A percentile compares a stretch with the other conserved stretches of the same genome.
Conservation (phyloP, 2,888 invertebrate genomes). For the Heliconius erato region DNA sequence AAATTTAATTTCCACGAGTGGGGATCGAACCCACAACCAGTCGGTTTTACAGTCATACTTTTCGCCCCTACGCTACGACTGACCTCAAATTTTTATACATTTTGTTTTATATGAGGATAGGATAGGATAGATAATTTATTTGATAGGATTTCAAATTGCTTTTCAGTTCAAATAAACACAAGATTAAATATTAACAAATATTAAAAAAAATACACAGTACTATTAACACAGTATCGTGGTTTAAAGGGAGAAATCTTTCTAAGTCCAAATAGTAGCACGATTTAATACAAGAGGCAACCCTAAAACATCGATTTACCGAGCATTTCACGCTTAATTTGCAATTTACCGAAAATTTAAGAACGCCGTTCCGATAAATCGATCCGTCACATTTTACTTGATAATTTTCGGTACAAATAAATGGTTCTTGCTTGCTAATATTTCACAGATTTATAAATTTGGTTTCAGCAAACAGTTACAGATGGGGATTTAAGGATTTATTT, state of each 20-base stretch:
- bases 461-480: not conserved
- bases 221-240: not conserved
- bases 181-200: not conserved
- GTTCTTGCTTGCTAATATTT: not conserved
- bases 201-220: no score
- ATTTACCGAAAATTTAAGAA: constrained; percentile 32
- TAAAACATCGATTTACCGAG: constrained; percentile 7
- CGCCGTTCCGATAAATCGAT: constrained; percentile 29
- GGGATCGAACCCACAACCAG: no score
- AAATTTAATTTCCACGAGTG: no score
- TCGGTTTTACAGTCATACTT: no score
- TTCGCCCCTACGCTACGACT: no score
- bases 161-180: not conserved
- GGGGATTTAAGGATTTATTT: not conserved
- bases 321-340: constrained; percentile 28
- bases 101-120: no score
- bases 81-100: no score
- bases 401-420: constrained; percentile 20
- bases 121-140: no score
- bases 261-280: not conserved
- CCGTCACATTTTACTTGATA: constrained; percentile 22
- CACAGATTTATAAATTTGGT: not conserved
- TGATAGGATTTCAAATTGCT: no score
- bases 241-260: not conserved
- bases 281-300: constrained; percentile 3